Percentiles rank a stretch among this genome's conserved stretches.
phyloP scores from a whole-genome alignment of 2,797 vertebrate genomes.

The Danio kyathit region DNA sequence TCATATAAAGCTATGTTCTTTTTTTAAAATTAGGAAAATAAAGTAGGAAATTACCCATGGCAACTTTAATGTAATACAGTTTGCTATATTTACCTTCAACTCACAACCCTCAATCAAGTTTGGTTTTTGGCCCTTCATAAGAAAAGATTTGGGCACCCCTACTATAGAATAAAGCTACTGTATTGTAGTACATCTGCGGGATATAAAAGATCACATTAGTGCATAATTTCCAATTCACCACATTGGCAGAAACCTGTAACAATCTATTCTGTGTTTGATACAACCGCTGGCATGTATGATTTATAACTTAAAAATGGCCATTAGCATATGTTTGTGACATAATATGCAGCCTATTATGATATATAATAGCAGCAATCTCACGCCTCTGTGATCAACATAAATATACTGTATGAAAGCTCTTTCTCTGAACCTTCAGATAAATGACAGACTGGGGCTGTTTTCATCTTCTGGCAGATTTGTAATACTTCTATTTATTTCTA shows the following conservation, averaged over 20 bases:
- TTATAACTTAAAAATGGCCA: background rate
- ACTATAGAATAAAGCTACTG: background rate
- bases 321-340: slow-evolving; percentile 9
- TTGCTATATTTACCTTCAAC: too few species aligned
- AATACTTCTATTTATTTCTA: slow-evolving; percentile 43
- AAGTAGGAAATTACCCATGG: too few species aligned
- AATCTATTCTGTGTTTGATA: background rate
- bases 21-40: too few species aligned
- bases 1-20: too few species aligned
- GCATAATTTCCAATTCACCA: background rate
- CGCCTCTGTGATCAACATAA: background rate
- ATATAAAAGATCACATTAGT: background rate
- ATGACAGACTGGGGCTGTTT: background rate
- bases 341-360: background rate
- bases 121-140: too few species aligned
- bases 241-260: background rate
- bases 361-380: slow-evolving; percentile 1
- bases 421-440: background rate
- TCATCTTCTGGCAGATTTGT: slow-evolving; percentile 12
- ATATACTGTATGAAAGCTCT: background rate
- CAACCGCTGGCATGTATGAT: background rate
- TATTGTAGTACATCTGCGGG: background rate
- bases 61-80: too few species aligned
- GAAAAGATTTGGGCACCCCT: too few species aligned
- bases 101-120: too few species aligned